Conservation (phyloP, 1,140 invertebrate genomes). For the Drosophila cardini region DNA sequence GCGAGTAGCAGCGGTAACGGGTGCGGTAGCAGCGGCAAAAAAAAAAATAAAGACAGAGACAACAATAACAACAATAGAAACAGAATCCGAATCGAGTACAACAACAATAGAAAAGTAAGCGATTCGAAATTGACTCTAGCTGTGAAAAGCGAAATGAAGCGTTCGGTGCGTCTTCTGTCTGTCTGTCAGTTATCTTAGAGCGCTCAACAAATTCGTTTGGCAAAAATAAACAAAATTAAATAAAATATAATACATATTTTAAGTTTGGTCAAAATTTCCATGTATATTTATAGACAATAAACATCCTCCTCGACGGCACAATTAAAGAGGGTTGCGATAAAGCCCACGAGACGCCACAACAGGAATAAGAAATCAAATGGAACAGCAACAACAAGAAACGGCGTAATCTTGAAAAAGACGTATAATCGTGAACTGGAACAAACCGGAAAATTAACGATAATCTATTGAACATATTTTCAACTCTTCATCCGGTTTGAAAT, state of each 20-base stretch:
- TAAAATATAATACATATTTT: constrained; percentile 8
- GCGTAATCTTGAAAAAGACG: constrained; percentile 15
- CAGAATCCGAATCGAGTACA: constrained; percentile 24
- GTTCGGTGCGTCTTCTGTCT: neutral
- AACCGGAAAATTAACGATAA: neutral
- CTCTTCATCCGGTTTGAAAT: neutral
- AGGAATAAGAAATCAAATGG: neutral
- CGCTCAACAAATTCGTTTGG: constrained; percentile 36
- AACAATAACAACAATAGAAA: constrained; percentile 11
- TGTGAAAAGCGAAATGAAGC: constrained; percentile 25
- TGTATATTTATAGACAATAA: constrained; percentile 40
- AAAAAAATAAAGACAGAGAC: constrained; percentile 1
- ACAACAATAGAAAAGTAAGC: constrained; percentile 37
- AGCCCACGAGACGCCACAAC: constrained; percentile 1
- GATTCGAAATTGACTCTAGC: constrained; percentile 25
- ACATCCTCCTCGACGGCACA: constrained; percentile 6
- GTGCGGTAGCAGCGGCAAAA: constrained; percentile 7
- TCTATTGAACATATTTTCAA: constrained; percentile 6
- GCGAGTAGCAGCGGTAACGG: constrained; percentile 31
- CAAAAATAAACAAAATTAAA: constrained; percentile 14
- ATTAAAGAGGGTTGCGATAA: constrained; percentile 12
- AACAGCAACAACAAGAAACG: neutral
- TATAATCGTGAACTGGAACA: constrained; percentile 7
- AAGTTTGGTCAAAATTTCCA: constrained; percentile 37
- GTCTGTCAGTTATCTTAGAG: constrained; percentile 24